phyloP scores from a whole-genome alignment of 2,797 vertebrate genomes.

The Ceryle rudis region DNA sequence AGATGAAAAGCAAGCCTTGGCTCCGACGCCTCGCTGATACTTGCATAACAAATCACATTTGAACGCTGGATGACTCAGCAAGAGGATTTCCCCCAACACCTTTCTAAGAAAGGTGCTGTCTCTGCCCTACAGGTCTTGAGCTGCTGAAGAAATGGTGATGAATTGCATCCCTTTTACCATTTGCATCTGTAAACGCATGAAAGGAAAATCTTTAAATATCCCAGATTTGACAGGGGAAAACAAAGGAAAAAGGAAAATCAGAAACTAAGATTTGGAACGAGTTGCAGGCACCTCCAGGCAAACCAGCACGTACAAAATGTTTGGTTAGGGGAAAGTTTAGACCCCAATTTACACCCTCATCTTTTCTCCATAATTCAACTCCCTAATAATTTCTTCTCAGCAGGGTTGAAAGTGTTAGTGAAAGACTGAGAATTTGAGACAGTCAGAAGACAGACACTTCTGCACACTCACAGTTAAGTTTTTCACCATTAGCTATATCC shows the following conservation, averaged over 20 bases:
- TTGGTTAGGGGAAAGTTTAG: not conserved
- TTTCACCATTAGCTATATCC: not conserved
- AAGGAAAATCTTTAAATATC: not conserved
- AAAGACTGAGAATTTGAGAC: not conserved
- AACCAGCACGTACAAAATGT: not conserved
- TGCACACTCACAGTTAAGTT: not conserved
- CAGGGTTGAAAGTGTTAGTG: not conserved
- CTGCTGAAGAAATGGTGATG: not conserved
- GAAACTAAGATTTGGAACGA: not conserved
- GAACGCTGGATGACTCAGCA: not conserved
- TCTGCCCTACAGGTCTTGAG: not conserved
- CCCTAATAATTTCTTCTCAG: not conserved
- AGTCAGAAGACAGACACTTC: not conserved
- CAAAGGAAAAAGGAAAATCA: not conserved
- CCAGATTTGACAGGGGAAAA: not conserved
- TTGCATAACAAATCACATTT: not conserved
- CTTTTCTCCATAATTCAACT: not conserved
- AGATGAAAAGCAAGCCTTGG: not conserved
- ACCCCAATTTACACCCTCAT: rapidly evolving
- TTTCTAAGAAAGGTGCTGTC: not conserved
- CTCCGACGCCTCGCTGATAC: not conserved
- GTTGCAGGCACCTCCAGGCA: not conserved
- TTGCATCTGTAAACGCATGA: rapidly evolving
- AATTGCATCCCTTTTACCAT: not conserved
- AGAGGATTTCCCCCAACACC: not conserved